phyloP scores from a whole-genome alignment of 2,797 vertebrate species.

The Diplodus puntazzo region DNA sequence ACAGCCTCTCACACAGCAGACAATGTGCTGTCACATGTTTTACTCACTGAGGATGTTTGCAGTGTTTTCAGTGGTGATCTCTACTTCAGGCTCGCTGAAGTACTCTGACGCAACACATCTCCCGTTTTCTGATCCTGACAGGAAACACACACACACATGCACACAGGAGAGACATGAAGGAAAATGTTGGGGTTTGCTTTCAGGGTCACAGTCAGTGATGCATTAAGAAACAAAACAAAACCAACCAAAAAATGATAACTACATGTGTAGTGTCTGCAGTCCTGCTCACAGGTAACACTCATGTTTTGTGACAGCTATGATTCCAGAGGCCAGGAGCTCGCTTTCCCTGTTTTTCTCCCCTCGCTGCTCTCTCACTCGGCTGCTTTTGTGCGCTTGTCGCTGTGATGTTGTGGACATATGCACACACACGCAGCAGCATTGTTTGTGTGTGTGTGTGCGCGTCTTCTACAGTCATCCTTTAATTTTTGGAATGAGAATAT shows the following conservation, averaged over 20 bases:
- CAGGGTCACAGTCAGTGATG: conserved; percentile 46
- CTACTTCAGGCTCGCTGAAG: conserved; percentile 93
- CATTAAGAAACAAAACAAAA: conserved; percentile 40
- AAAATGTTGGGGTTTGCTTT: conserved; percentile 38
- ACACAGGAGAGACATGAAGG: background rate
- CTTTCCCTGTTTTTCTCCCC: conserved; percentile 13
- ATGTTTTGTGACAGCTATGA: conserved; percentile 67
- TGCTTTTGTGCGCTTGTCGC: conserved; percentile 28
- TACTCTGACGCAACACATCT: conserved; percentile 94
- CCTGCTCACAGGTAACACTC: conserved; percentile 60
- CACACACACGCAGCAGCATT: background rate
- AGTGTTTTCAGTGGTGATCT: conserved; percentile 95
- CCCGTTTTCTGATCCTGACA: conserved; percentile 85
- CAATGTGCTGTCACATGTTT: conserved; percentile 4
- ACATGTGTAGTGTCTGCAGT: conserved; percentile 30
- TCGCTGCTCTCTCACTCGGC: conserved; percentile 23
- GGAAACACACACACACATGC: conserved; percentile 43
- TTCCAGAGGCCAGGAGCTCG: conserved; percentile 37
- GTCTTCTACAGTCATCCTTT: background rate
- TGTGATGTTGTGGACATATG: conserved; percentile 28
- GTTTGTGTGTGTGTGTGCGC: conserved; percentile 7
- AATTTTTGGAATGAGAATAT: background rate
- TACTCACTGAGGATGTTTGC: conserved; percentile 95
- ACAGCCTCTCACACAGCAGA: conserved; percentile 2
- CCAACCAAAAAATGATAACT: background rate